Evolutionary conservation across 2,888 invertebrate species (phyloP).

Genomic region (Odontothrips loti): DNA sequence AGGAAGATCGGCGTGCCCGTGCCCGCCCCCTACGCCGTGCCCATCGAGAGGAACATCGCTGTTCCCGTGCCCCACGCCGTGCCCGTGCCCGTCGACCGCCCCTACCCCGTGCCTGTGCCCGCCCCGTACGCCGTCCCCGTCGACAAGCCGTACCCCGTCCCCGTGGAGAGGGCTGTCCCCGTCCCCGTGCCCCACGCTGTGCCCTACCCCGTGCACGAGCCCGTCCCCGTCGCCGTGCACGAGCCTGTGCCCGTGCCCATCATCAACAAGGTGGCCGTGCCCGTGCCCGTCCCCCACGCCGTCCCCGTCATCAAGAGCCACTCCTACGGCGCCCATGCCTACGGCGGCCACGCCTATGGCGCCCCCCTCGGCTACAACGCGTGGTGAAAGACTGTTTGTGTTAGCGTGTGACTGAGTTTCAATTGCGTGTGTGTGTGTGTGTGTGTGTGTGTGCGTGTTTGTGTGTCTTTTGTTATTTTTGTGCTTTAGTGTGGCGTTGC

Average conservation of each 20-base stretch:
- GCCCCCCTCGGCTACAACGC: conserved; percentile 9
- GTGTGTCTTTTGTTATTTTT: not conserved
- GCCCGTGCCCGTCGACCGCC: conserved; percentile 9
- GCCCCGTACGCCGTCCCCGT: conserved; percentile 16
- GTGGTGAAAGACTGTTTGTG: not conserved
- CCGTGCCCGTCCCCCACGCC: conserved; percentile 14
- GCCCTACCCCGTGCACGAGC: conserved; percentile 10
- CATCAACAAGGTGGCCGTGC: conserved; percentile 25
- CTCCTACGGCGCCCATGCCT: conserved; percentile 3
- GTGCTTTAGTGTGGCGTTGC: not conserved
- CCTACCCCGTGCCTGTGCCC: conserved; percentile 18
- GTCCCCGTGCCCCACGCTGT: conserved; percentile 3
- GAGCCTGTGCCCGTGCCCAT: not conserved
- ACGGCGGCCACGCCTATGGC: not conserved
- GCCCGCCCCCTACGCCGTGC: conserved; percentile 10
- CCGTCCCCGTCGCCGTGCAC: conserved; percentile 3
- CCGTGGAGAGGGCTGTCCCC: conserved; percentile 15
- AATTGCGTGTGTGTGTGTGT: not conserved
- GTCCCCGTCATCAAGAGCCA: conserved; percentile 19
- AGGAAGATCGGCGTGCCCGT: conserved; percentile 20
- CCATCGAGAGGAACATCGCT: conserved; percentile 10
- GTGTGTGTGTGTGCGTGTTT: not conserved
- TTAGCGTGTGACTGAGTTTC: not conserved
- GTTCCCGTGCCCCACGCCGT: conserved; percentile 14
- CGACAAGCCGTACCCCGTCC: conserved; percentile 8